Base-by-base conservation (phyloP, 2,888 invertebrate genomes). In the Saturnia pavonia region DNA sequence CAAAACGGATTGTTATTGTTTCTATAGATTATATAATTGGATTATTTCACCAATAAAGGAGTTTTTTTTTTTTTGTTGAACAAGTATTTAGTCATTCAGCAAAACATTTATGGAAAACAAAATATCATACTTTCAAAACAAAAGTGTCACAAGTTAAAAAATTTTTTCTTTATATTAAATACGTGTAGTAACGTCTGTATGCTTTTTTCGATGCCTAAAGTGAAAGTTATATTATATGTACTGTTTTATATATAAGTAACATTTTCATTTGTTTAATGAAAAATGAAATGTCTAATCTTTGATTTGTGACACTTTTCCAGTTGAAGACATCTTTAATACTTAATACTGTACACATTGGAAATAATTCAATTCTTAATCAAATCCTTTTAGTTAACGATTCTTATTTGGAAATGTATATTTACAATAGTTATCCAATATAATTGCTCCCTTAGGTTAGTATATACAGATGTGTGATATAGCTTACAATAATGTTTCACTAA, bases 391-490 rank as follows among this genome's bases (percentile, higher is more conserved):
- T 72, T 74, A 66, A 70, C 25, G 70, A 72, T 70, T 69, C 65
- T 57, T 63, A 85, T 85, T 86, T 77, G 76, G 79, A 78, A 76
- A 73, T 73, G 69, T 77, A 51, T 88, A 86, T 88, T 81, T 89
- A 90, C 86, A 88, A 84, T 84, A 81, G 81, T 80, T 81, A 83
- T 85, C 85, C 88, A 90, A 88, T 85, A 85, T 88, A 91, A 88
- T 93, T 92, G 92, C 87, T 92, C 93, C 93, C 92, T 91, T 91
- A 92, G 85, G 83, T 91, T 25, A 87, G 84, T 88, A 88, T 88
- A 90, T 91, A 91, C 90, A 88, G 79, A 81, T 79, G 85, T 77
- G 72, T 73, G 72, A 73, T 74, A 67, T 74, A 73, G 14, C 74
- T 75, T 77, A 74, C 69, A n/a, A n/a, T 77, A 74, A 74, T 73